A percentile compares a stretch with the other conserved stretches of the same genome.
Conservation (phyloP, 1,140 invertebrate genomes). For the Stratiolaelaps scimitus region DNA sequence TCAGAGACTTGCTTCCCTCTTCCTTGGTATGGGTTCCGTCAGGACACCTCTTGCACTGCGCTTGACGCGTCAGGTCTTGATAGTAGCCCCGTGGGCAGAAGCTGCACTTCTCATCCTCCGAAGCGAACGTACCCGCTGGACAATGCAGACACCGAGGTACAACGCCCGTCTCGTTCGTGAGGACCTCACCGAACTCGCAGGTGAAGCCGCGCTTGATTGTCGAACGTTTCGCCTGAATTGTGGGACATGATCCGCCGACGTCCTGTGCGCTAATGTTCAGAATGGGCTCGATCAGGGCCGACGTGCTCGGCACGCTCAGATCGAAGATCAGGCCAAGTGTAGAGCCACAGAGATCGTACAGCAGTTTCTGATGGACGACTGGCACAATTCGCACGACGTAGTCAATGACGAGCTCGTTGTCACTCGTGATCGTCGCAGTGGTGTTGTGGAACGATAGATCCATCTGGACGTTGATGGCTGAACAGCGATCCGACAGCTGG, state of each 20-base stretch:
- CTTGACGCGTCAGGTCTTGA: constrained; percentile 77
- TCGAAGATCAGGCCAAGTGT: constrained; percentile 86
- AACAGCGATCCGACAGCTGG: constrained; percentile 75
- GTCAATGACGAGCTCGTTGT: constrained; percentile 48
- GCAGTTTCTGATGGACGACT: constrained; percentile 65
- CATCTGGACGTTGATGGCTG: constrained; percentile 84
- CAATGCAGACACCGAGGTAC: constrained; percentile 88
- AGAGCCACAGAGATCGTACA: constrained; percentile 86
- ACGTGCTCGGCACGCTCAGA: constrained; percentile 77
- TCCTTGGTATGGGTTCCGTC: constrained; percentile 79
- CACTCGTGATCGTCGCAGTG: constrained; percentile 46
- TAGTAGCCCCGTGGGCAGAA: constrained; percentile 77
- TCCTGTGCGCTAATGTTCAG: constrained; percentile 61
- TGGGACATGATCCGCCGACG: constrained; percentile 79
- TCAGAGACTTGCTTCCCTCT: constrained; percentile 52
- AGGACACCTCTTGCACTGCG: constrained; percentile 71
- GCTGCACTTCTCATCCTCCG: constrained; percentile 70
- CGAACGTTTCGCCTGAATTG: constrained; percentile 69
- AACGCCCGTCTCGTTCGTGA: constrained; percentile 40
- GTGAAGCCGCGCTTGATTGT: constrained; percentile 73
- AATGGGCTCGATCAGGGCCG: constrained; percentile 72
- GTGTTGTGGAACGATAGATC: constrained; percentile 77
- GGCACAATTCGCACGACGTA: constrained; percentile 76
- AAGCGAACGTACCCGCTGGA: constrained; percentile 83
- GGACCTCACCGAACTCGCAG: constrained; percentile 78